Base-by-base conservation (phyloP, 2,113 vertebrate genomes). In the Probosciger aterrimus region DNA sequence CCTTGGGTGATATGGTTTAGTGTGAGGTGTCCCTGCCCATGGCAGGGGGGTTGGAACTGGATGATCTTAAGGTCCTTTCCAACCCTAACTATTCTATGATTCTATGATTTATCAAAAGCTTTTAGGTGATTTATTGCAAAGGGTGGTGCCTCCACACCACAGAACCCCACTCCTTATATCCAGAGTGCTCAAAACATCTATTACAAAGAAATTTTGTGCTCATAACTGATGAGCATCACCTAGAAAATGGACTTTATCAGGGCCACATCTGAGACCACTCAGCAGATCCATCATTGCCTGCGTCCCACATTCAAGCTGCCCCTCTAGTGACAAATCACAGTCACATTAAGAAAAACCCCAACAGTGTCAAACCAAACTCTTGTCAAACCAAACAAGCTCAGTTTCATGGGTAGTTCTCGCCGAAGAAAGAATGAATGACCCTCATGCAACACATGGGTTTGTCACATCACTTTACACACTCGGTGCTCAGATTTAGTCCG, bases 381-480 rank as follows among this genome's bases (percentile, higher is more conserved):
- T 20, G 8, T n/a, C 47, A 22, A 65, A 67, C 12, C 3, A 6
- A 49, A 74, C 18, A 18, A 18, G 9, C 18, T 0, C 5, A 43
- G 31, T 49, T 57, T 41, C 35, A 6, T 0, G 7, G 0, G 8
- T 10, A 18, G 35, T 7, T 60, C n/a, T 55, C 4, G 3, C 13
- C 27, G 9, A 49, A 43, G 49, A 22, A 46, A 7, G 13, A 39
- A 20, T 0, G 4, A 13, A 14, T 1, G 3, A 46, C 19, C 16
- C 19, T 4, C 18, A 8, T 1, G 13, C 30, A 71, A 49, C 25
- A 55, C 55, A 65, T 18, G 35, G 65, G 27, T 50, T 44, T 33
- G 27, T 59, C 67, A 6, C 59, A n/a, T 20, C 18, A 30, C 35
- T 19, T 43, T 9, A 47, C 15, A 2, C 53, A 7, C 27, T 23